phyloP scores from a whole-genome alignment of 2,797 vertebrate genomes.

The Phyllotis vaccarum region DNA sequence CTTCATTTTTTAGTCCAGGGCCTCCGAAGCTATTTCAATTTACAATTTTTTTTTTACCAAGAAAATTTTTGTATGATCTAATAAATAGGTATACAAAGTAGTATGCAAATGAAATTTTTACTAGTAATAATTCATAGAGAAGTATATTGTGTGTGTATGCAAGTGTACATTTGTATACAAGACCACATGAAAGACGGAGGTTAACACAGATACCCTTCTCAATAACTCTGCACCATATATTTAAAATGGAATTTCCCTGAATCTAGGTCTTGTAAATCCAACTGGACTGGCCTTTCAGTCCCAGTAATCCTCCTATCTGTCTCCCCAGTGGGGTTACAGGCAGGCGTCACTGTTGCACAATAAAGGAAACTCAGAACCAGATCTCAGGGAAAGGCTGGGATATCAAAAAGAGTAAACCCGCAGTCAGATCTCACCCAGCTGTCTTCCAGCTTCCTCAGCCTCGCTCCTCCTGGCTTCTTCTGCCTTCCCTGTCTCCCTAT shows the following conservation, averaged over 20 bases:
- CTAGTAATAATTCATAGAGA: not conserved
- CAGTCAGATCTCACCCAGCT: no score
- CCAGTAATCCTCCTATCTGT: not conserved
- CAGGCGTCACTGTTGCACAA: no score
- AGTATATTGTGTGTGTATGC: not conserved
- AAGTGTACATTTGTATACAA: no score
- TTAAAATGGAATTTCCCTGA: not conserved
- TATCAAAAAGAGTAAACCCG: no score
- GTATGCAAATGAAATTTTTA: not conserved
- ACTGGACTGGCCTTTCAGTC: not conserved
- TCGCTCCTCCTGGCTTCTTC: no score
- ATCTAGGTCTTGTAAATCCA: not conserved
- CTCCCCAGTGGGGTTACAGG: not conserved
- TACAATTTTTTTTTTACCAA: not conserved
- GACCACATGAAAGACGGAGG: not conserved
- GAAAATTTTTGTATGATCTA: not conserved
- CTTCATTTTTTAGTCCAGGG: not conserved
- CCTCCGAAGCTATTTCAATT: not conserved
- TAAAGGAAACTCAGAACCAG: no score
- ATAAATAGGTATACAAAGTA: not conserved
- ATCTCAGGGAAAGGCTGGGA: no score
- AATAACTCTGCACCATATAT: not conserved
- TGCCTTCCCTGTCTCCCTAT: no score
- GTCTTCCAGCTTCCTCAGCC: no score
- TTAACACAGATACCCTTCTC: not conserved